Percentiles rank a stretch among this genome's conserved stretches.
Evolutionary conservation across 2,797 vertebrate genomes (phyloP).

Genomic region (Eurystomus glaucurus): DNA sequence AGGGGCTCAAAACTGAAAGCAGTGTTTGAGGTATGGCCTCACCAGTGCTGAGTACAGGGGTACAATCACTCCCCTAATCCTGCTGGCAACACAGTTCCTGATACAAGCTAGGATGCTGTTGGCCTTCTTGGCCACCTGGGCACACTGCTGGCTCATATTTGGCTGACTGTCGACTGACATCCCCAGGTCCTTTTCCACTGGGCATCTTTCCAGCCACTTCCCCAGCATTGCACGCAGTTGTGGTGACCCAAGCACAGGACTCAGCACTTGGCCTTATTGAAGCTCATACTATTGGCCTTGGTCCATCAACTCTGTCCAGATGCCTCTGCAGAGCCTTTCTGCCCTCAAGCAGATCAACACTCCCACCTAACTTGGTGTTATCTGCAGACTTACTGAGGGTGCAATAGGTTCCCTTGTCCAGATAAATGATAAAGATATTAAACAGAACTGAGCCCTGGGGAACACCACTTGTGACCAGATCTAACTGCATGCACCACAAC

Average conservation of each 20-base stretch:
- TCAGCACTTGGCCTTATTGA: neutral
- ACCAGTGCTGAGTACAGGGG: neutral
- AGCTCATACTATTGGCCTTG: accelerated
- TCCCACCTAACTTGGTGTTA: neutral
- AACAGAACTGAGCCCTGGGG: neutral
- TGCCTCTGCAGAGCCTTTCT: neutral
- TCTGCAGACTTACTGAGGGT: neutral
- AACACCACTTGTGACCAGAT: neutral
- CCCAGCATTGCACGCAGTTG: neutral
- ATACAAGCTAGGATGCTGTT: neutral
- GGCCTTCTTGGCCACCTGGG: neutral
- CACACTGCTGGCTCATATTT: neutral
- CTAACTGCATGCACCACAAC: neutral
- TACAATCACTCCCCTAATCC: neutral
- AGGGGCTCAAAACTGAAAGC: neutral
- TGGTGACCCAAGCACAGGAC: neutral
- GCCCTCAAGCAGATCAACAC: neutral
- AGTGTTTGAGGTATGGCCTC: neutral
- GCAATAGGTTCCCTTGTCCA: accelerated
- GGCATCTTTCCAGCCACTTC: neutral
- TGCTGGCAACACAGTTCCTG: neutral
- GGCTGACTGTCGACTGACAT: too few species aligned
- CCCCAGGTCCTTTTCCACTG: neutral
- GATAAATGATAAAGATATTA: neutral
- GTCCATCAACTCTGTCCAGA: neutral